These are phyloP conservation scores for Petrocephalus schoutedeni DNA, from an alignment of 2,797 vertebrate genomes.

Conservation along the genomic window DNA sequence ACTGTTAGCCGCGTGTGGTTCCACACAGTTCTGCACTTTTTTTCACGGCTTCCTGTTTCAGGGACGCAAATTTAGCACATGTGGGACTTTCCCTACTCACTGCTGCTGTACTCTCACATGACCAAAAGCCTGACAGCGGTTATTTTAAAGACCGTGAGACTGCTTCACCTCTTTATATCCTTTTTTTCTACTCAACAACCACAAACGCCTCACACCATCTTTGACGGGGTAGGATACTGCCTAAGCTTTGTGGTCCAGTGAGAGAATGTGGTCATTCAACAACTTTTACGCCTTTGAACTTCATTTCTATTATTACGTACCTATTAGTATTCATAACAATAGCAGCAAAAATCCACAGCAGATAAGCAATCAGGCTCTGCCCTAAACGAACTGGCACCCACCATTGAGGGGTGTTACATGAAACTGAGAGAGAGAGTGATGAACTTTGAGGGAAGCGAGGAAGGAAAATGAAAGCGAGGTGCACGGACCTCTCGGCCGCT, in stretches of 20 bases:
- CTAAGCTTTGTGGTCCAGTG: not conserved
- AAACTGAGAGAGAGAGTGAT: not conserved
- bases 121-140: not conserved
- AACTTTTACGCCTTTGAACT: not conserved
- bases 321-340: not conserved
- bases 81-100: constrained; percentile 29
- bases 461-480: not conserved
- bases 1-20: not conserved
- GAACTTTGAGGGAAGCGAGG: not conserved
- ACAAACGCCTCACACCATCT: not conserved
- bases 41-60: constrained; percentile 37
- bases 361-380: not conserved
- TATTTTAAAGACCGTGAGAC: not conserved
- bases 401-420: not conserved
- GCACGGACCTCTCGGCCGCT: not conserved
- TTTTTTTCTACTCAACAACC: not conserved
- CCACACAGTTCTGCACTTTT: not conserved
- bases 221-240: not conserved
- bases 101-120: constrained; percentile 36
- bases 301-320: not conserved
- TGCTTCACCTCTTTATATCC: not conserved
- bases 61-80: constrained; percentile 5
- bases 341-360: not conserved
- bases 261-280: not conserved
- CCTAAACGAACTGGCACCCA: not conserved